A percentile compares a stretch with the other conserved stretches of the same genome.
phyloP scores from a whole-genome alignment of 1,140 invertebrate genomes.

The Procambarus virginalis region DNA sequence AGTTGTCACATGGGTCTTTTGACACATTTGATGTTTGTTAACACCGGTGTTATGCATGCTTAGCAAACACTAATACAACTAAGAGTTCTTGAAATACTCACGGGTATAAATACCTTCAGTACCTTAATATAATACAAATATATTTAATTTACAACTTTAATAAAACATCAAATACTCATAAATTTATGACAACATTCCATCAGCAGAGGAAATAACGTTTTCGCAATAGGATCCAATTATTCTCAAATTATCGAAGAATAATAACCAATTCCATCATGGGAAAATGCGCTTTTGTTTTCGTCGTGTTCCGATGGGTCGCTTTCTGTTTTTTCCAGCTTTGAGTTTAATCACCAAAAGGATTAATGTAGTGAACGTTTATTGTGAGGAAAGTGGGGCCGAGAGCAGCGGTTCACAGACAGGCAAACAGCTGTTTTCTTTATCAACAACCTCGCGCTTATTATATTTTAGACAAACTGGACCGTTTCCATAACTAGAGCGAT shows the following conservation, averaged over 20 bases:
- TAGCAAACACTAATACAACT: no score
- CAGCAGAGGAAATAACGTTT: neutral
- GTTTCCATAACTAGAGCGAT: no score
- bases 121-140: no score
- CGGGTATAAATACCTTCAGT: no score
- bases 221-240: neutral
- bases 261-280: conserved; percentile 3
- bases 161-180: neutral
- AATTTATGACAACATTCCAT: neutral
- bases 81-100: no score
- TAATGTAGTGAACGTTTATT: neutral
- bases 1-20: no score
- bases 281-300: conserved; percentile 7
- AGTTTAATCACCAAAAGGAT: conserved; percentile 4
- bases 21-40: no score
- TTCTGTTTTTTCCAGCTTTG: conserved; percentile 2
- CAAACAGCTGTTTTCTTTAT: no score
- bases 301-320: neutral
- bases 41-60: no score
- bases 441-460: no score
- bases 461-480: no score
- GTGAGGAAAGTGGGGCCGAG: neutral
- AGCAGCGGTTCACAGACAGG: neutral
- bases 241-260: conserved; percentile 10
- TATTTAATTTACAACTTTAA: neutral